phyloP scores from a whole-genome alignment of 2,797 vertebrate species.

The Acipenser oxyrinchus region DNA sequence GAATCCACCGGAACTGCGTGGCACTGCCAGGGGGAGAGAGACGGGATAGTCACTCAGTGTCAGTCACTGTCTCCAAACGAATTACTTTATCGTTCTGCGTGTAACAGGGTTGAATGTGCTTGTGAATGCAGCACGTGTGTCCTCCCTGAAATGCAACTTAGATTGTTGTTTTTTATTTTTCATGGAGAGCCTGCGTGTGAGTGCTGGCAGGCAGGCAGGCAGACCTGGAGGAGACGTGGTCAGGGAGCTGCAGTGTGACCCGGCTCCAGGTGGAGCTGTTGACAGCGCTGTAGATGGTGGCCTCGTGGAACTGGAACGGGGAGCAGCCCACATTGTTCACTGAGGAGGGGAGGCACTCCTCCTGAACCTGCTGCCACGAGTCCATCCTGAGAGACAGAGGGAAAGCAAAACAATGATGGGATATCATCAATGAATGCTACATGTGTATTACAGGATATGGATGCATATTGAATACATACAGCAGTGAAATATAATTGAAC shows the following conservation, averaged over 20 bases:
- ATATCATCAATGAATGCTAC: not conserved
- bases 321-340: constrained; percentile 67
- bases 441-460: too few relatives aligned
- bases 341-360: constrained; percentile 89
- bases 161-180: too few relatives aligned
- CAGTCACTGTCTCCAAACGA: too few relatives aligned
- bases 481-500: not conserved
- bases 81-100: too few relatives aligned
- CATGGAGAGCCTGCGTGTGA: too few relatives aligned
- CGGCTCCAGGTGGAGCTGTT: constrained; percentile 73
- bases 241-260: constrained; percentile 61
- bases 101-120: too few relatives aligned
- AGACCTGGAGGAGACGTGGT: constrained; percentile 65
- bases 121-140: too few relatives aligned
- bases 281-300: constrained; percentile 90
- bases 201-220: constrained; percentile 19
- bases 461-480: too few relatives aligned
- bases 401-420: not conserved
- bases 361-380: constrained; percentile 90
- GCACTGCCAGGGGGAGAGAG: constrained; percentile 58
- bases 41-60: not conserved
- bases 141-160: too few relatives aligned
- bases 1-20: constrained; percentile 97
- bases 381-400: constrained; percentile 76
- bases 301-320: constrained; percentile 95